phyloP scores from a whole-genome alignment of 2,888 invertebrate genomes.

The Labia minor region DNA sequence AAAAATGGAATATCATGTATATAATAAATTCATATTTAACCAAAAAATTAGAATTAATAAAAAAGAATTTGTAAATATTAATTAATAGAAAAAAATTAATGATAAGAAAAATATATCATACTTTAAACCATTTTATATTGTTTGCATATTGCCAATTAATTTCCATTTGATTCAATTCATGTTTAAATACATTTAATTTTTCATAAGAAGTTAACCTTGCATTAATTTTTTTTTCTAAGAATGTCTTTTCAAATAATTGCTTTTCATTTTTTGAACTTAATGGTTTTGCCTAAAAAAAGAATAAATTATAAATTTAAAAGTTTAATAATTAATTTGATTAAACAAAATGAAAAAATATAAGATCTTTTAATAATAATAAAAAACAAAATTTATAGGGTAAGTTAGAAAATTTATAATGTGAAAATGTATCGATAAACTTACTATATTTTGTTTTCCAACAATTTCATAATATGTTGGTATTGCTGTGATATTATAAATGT shows the following conservation, averaged over 20 bases:
- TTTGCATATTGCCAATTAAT: constrained; percentile 23
- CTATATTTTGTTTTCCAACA: constrained; percentile 40
- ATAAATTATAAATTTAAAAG: not conserved
- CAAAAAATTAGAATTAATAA: too few relatives aligned
- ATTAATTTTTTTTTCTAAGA: constrained; percentile 24
- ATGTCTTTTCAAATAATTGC: constrained; percentile 40
- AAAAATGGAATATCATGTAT: too few relatives aligned
- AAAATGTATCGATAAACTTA: too few relatives aligned
- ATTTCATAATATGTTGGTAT: constrained; percentile 38
- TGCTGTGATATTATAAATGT: constrained; percentile 45
- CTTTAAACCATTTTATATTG: constrained; percentile 27
- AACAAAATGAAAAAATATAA: not conserved
- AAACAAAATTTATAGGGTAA: too few relatives aligned
- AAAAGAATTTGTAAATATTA: too few relatives aligned
- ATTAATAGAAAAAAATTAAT: too few relatives aligned
- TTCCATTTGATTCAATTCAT: constrained; percentile 20
- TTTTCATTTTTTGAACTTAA: constrained; percentile 31
- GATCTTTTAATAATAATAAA: too few relatives aligned
- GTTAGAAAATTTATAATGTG: too few relatives aligned
- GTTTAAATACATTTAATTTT: constrained; percentile 16
- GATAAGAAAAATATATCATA: too few relatives aligned
- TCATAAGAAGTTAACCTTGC: constrained; percentile 18
- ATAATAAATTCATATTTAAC: too few relatives aligned
- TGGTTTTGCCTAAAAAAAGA: constrained; percentile 18
- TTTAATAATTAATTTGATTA: not conserved